Conservation (phyloP, 2,888 invertebrate genomes). For the Lutraria lutraria region DNA sequence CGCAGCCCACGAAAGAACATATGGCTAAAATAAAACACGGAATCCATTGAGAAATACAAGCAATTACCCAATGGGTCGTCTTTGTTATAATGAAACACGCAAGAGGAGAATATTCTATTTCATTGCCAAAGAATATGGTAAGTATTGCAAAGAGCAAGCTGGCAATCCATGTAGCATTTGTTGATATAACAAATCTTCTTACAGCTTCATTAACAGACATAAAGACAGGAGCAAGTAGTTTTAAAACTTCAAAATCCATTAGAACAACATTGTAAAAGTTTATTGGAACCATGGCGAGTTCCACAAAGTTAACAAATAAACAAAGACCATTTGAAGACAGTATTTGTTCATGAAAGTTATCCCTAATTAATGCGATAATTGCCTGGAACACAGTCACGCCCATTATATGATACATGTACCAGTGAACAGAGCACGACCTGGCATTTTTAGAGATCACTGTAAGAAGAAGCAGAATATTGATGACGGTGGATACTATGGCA, state of each 20-base stretch:
- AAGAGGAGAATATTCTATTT: not conserved
- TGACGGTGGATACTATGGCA: not conserved
- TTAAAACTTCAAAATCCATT: not conserved
- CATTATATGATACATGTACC: not conserved
- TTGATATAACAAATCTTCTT: no score
- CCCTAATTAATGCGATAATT: not conserved
- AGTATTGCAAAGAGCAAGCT: not conserved
- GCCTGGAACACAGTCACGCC: not conserved
- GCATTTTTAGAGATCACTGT: not conserved
- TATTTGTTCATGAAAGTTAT: not conserved
- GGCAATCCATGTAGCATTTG: not conserved
- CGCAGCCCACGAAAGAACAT: not conserved
- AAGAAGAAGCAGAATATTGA: not conserved
- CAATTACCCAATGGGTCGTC: not conserved
- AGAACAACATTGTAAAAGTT: not conserved
- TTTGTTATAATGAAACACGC: not conserved
- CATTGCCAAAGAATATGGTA: not conserved
- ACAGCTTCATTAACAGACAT: not conserved
- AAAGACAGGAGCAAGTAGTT: not conserved
- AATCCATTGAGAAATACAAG: not conserved
- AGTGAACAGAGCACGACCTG: not conserved
- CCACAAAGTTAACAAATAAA: not conserved
- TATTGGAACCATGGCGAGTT: not conserved
- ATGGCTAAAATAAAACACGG: not conserved
- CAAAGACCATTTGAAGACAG: not conserved